phyloP scores from a whole-genome alignment of 2,888 invertebrate species.

The Bhutanitis thaidina region DNA sequence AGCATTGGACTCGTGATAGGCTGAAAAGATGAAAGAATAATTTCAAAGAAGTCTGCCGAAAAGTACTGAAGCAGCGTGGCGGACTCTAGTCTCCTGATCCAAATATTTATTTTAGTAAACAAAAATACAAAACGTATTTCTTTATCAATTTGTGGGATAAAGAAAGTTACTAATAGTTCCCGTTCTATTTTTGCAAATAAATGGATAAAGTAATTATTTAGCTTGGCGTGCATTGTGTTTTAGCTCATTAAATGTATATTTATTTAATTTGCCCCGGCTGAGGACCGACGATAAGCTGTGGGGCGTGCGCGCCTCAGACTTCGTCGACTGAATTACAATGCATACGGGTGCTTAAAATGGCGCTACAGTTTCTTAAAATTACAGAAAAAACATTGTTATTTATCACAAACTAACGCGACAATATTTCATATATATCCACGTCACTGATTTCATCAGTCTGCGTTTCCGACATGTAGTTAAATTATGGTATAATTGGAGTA shows the following conservation, averaged over 20 bases:
- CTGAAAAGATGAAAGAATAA: no score
- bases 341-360: constrained; percentile 60
- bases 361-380: constrained; percentile 37
- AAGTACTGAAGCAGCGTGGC: no score
- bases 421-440: constrained; percentile 43
- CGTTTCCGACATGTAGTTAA: no score
- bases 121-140: no score
- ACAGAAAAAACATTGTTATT: constrained; percentile 18
- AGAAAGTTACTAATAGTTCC: no score
- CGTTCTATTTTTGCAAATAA: constrained; percentile 34
- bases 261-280: constrained; percentile 79
- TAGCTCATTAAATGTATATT: constrained; percentile 78
- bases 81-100: no score
- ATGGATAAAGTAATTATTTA: constrained; percentile 72
- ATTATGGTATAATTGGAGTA: no score
- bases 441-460: no score
- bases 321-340: constrained; percentile 76
- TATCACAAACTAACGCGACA: constrained; percentile 26
- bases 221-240: constrained; percentile 75
- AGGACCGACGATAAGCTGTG: constrained; percentile 72
- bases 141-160: no score
- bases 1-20: no score
- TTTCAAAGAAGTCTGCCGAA: no score
- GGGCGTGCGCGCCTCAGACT: constrained; percentile 67
- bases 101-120: no score